Evolutionary conservation across 2,888 invertebrate species (phyloP).

Genomic region (Myopa testacea): DNA sequence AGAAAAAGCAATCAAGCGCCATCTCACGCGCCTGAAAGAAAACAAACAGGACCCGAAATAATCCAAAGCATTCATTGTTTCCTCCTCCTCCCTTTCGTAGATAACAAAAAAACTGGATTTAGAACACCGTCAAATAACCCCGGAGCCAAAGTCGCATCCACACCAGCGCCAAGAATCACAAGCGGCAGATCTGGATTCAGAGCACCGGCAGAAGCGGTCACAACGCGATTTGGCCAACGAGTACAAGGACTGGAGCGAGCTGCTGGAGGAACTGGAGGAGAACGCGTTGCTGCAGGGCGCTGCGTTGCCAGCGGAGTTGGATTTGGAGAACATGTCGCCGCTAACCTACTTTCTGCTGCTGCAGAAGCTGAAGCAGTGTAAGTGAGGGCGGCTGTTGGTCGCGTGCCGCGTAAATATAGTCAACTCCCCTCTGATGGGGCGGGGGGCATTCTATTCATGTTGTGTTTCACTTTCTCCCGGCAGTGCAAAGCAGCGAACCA

Average conservation of each 20-base stretch:
- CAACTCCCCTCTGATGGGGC: neutral
- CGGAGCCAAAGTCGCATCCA: slow-evolving; percentile 33
- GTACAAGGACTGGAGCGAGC: slow-evolving; percentile 58
- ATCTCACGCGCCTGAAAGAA: neutral
- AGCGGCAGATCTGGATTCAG: slow-evolving; percentile 15
- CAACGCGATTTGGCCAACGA: slow-evolving; percentile 53
- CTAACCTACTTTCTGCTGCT: slow-evolving; percentile 59
- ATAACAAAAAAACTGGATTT: slow-evolving; percentile 56
- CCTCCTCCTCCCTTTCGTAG: slow-evolving; percentile 48
- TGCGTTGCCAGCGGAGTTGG: slow-evolving; percentile 53
- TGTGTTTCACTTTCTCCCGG: slow-evolving; percentile 9
- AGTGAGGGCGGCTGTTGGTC: slow-evolving; percentile 42
- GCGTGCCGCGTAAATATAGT: neutral
- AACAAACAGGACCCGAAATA: neutral
- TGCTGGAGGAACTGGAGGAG: slow-evolving; percentile 60
- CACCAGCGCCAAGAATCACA: slow-evolving; percentile 28
- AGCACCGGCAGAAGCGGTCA: slow-evolving; percentile 58
- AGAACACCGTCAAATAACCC: slow-evolving; percentile 52
- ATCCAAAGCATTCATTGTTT: neutral
- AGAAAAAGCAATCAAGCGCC: too few relatives aligned
- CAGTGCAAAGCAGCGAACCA: slow-evolving; percentile 62
- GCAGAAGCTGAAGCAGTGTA: slow-evolving; percentile 60
- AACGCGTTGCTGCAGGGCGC: slow-evolving; percentile 52
- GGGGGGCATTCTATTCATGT: too few relatives aligned
- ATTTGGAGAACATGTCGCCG: slow-evolving; percentile 61